Conservation (phyloP, 2,797 vertebrate genomes). For the Artibeus lituratus region DNA sequence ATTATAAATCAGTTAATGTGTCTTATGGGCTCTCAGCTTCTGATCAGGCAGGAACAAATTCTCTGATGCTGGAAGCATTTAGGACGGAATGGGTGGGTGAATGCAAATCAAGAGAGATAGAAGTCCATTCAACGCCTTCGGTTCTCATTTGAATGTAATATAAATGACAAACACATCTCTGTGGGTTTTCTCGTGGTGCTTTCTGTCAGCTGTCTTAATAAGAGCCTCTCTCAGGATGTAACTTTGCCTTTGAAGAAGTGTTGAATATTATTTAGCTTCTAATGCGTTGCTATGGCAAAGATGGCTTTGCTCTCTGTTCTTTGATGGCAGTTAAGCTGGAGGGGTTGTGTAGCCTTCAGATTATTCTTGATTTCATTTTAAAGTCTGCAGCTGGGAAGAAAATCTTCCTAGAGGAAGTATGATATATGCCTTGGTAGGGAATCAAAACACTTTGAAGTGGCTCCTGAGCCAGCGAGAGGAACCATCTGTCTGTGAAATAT, state of each 20-base stretch:
- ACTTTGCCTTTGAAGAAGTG: constrained; percentile 39
- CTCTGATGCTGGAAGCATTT: neutral
- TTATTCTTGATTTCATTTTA: constrained; percentile 36
- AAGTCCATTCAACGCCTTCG: neutral
- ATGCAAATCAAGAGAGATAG: neutral
- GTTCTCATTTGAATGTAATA: neutral
- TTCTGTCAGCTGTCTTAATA: constrained; percentile 22
- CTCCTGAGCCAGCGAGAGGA: constrained; percentile 49
- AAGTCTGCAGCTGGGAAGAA: constrained; percentile 41
- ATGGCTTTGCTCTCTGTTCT: neutral
- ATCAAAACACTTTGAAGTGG: constrained; percentile 56
- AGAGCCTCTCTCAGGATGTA: neutral
- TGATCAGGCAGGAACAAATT: neutral
- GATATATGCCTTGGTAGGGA: constrained; percentile 53
- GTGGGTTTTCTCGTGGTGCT: neutral
- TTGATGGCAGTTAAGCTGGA: neutral
- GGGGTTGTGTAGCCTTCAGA: constrained; percentile 1
- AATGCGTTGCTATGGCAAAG: neutral
- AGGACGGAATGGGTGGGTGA: neutral
- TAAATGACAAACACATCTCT: neutral
- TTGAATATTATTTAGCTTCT: constrained; percentile 25
- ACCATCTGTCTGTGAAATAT: constrained; percentile 60
- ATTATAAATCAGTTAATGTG: neutral
- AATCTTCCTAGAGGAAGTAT: constrained; percentile 49
- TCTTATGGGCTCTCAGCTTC: neutral